phyloP scores from a whole-genome alignment of 2,113 vertebrate genomes.

The Pontoporia blainvillei region DNA sequence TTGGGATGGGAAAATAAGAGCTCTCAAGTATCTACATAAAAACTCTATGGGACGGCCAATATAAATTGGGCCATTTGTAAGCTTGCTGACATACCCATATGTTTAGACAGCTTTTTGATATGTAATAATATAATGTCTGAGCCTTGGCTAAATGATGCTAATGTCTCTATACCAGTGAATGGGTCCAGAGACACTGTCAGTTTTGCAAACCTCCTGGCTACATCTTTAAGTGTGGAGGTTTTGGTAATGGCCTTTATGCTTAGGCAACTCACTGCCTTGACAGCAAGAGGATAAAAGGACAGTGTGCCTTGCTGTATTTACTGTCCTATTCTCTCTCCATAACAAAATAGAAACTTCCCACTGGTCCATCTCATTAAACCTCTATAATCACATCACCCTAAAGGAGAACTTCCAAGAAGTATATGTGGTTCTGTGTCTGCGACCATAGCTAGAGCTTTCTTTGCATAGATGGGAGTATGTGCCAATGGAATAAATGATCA shows the following conservation, averaged over 20 bases:
- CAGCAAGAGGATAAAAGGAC: not conserved
- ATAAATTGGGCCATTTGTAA: not conserved
- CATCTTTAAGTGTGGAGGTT: not conserved
- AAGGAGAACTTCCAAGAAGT: not conserved
- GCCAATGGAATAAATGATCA: not conserved
- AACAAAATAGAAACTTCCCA: not conserved
- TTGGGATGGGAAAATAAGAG: not conserved
- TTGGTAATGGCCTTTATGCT: not conserved
- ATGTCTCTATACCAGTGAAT: not conserved
- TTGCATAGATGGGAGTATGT: not conserved
- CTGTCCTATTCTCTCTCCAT: not conserved
- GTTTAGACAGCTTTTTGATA: not conserved
- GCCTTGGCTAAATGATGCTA: not conserved
- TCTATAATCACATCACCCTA: not conserved
- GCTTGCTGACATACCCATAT: not conserved
- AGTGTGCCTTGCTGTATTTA: not conserved
- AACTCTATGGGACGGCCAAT: not conserved
- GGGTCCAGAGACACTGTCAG: not conserved
- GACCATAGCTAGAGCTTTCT: not conserved
- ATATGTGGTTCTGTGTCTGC: not conserved
- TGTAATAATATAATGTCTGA: not conserved
- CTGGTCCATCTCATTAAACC: not conserved
- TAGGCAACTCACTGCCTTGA: not conserved
- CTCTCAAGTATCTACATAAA: not conserved
- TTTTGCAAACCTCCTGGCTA: not conserved